Evolutionary conservation across 2,113 vertebrate species (phyloP).

Genomic region (Menura novaehollandiae): DNA sequence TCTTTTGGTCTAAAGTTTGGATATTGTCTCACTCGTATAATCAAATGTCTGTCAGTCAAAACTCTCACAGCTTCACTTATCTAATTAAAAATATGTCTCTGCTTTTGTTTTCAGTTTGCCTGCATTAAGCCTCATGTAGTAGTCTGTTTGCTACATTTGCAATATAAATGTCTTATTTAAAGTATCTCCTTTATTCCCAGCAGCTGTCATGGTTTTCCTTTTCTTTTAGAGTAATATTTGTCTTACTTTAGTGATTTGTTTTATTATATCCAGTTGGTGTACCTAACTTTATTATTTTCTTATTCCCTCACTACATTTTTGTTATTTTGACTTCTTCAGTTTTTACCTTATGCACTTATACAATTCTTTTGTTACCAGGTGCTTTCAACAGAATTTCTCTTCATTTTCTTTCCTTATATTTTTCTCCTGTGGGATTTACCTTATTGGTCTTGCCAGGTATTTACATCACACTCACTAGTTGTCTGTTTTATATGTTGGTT

Average conservation of each 20-base stretch:
- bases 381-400: background rate
- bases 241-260: slow-evolving; percentile 3
- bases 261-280: background rate
- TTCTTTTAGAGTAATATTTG: background rate
- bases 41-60: slow-evolving; percentile 14
- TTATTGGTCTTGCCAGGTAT: background rate
- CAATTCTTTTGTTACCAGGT: background rate
- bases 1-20: background rate
- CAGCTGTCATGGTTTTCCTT: background rate
- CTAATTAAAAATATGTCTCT: background rate
- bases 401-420: background rate
- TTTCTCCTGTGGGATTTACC: background rate
- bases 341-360: background rate
- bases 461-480: background rate
- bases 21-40: background rate
- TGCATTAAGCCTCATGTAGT: background rate
- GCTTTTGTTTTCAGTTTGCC: background rate
- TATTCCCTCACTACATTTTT: background rate
- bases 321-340: background rate
- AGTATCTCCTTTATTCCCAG: background rate
- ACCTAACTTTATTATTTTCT: slow-evolving; percentile 6
- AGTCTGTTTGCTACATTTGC: background rate
- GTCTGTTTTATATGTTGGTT: background rate
- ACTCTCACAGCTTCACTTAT: background rate
- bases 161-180: background rate